Base-by-base conservation (phyloP, 2,888 invertebrate genomes). In the Dryadula phaetusa region DNA sequence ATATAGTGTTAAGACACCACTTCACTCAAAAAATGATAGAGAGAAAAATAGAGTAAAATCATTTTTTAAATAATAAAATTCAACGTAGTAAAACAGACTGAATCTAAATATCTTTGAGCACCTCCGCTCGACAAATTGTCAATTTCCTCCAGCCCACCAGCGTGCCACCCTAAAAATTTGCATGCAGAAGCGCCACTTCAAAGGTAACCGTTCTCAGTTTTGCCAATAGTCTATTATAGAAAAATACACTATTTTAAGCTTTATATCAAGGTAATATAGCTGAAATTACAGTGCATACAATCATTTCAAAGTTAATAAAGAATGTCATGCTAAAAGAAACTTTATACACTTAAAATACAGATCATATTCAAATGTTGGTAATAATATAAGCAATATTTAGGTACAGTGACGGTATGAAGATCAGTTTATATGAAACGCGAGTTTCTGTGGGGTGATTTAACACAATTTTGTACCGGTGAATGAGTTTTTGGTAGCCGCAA, bases 151-250 rank as follows among this genome's bases (percentile, higher is more conserved):
- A 77, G 49, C 76, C 75, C 75, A 75, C 74, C 77, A 76, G 76
- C 16, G 12, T 60, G 28, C 58, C 58, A 60, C 77, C 79, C 77
- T 75, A 77, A 74, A 82, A 82, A 91, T 92, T 91, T 92, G 90
- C 89, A 92, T 92, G 92, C 92, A 90, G 92, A 92, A 92, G 92
- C 90, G 88, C 90, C 87, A 89, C 88, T 91, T 90, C 92, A 92
- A 92, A 92, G 90, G 87, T 84, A 87, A 85, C 86, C 79, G 83
- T 85, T 87, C 80, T 81, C 82, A 87, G 87, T 85, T 84, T 82
- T 83, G 84, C 82, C 78, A 76, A 75, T 72, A 74, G 70, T 70
- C 75, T 74, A 67, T 68, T 69, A 71, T 14, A 40, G 52, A 28
- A 22, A 10, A 2, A 2, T 66, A 62, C 25, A 16, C 14, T 3